Evolutionary conservation across 1,140 invertebrate species (phyloP).

Genomic region (Macrotrachela quadricornifera): DNA sequence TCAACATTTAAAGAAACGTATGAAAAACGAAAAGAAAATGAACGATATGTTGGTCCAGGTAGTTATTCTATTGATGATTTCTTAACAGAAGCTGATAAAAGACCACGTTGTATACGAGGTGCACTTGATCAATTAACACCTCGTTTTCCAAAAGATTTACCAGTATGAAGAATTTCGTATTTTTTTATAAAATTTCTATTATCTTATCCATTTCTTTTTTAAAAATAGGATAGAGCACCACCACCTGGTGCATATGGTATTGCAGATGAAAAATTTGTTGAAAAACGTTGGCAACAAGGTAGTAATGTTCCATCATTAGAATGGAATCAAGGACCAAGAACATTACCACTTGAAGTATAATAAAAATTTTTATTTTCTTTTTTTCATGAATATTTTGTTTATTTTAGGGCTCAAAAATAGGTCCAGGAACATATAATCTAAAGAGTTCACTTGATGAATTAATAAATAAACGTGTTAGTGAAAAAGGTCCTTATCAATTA

Average conservation of each 20-base stretch:
- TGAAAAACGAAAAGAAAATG: slow-evolving; percentile 4
- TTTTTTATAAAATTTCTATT: background rate
- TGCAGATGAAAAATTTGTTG: background rate
- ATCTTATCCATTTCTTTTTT: too few relatives aligned
- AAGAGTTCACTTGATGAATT: slow-evolving; percentile 4
- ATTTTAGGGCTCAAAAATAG: background rate
- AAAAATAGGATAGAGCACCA: too few relatives aligned
- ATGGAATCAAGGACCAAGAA: background rate
- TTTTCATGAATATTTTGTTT: too few relatives aligned
- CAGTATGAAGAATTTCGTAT: background rate
- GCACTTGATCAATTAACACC: background rate
- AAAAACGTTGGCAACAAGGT: background rate
- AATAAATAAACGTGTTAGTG: slow-evolving; percentile 1
- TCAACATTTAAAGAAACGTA: slow-evolving; percentile 2
- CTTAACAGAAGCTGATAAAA: background rate
- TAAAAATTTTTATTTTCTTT: too few relatives aligned
- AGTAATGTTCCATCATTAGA: slow-evolving; percentile 2
- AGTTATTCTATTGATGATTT: background rate
- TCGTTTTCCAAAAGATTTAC: background rate
- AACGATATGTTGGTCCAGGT: slow-evolving; percentile 1
- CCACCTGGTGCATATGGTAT: slow-evolving; percentile 2
- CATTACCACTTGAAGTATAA: slow-evolving; percentile 4
- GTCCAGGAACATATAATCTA: slow-evolving; percentile 2
- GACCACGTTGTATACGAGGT: background rate
- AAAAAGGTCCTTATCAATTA: slow-evolving; percentile 4